phyloP scores from a whole-genome alignment of 2,113 vertebrate species.

The Zingel zingel region DNA sequence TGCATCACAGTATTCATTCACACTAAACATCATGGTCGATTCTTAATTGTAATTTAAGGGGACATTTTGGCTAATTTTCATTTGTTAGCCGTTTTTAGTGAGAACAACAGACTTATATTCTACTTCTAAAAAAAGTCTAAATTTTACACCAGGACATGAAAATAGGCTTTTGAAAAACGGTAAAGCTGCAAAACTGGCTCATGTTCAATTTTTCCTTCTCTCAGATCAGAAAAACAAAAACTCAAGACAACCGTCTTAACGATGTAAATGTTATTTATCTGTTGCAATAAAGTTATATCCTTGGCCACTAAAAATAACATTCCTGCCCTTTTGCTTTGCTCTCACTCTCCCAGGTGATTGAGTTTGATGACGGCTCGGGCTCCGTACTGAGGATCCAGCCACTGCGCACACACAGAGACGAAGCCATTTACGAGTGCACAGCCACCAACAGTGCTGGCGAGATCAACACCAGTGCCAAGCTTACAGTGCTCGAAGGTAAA shows the following conservation, averaged over 20 bases:
- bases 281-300: conserved; percentile 6
- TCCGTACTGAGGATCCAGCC: conserved; percentile 99
- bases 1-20: not conserved
- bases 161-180: not conserved
- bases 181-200: conserved; percentile 5
- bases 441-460: conserved; percentile 94
- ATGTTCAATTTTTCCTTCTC: not conserved
- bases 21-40: not conserved
- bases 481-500: conserved; percentile 98
- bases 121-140: not conserved
- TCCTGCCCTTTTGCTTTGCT: conserved; percentile 21
- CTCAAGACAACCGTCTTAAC: not conserved
- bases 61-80: not conserved
- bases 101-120: not conserved
- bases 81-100: not conserved
- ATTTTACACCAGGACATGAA: not conserved
- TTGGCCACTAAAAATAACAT: conserved; percentile 3
- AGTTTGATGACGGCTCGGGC: conserved; percentile 98
- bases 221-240: conserved; percentile 3
- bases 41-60: not conserved
- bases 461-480: conserved; percentile 97
- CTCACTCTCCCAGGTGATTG: conserved; percentile 89
- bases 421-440: conserved; percentile 98
- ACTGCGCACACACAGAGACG: conserved; percentile 93
- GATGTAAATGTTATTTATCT: not conserved